Evolutionary conservation across 2,113 vertebrate species (phyloP).

Genomic region (Mesembrinibis cayennensis): DNA sequence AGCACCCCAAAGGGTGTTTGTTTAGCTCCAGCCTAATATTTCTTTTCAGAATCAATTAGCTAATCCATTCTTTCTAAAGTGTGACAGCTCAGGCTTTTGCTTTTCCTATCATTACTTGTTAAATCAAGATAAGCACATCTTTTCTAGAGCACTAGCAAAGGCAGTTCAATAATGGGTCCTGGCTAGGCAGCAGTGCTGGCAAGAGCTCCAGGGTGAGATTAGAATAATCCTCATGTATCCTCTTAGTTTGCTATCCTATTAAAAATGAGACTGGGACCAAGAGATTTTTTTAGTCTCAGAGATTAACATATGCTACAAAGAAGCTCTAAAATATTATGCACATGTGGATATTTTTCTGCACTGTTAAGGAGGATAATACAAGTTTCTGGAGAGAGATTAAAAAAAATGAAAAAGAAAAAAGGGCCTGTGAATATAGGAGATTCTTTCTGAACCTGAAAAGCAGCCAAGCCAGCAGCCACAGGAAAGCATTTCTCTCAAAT

Average conservation of each 20-base stretch:
- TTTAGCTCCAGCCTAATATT: background rate
- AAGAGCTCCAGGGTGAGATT: constrained; percentile 48
- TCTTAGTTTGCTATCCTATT: constrained; percentile 51
- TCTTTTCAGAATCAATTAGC: constrained; percentile 33
- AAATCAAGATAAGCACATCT: constrained; percentile 55
- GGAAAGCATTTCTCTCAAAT: background rate
- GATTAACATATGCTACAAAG: constrained; percentile 36
- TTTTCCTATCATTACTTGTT: constrained; percentile 20
- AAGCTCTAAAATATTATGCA: constrained; percentile 4
- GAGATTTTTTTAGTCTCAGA: background rate
- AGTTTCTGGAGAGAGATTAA: background rate
- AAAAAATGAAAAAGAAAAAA: background rate
- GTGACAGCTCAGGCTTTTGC: constrained; percentile 13
- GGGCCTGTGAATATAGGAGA: background rate
- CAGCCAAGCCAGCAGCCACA: background rate
- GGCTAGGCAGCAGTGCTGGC: background rate
- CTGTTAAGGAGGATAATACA: background rate
- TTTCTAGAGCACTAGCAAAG: constrained; percentile 38
- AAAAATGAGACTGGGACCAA: constrained; percentile 37
- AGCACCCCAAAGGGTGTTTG: background rate
- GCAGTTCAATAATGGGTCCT: background rate
- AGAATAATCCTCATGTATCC: constrained; percentile 45
- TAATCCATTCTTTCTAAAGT: constrained; percentile 1
- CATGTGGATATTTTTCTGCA: background rate
- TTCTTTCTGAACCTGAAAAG: background rate